Percentiles rank a stretch among this genome's conserved stretches.
Evolutionary conservation across 1,140 invertebrate genomes (phyloP).

Genomic region (Pogonognathellus flavescens): DNA sequence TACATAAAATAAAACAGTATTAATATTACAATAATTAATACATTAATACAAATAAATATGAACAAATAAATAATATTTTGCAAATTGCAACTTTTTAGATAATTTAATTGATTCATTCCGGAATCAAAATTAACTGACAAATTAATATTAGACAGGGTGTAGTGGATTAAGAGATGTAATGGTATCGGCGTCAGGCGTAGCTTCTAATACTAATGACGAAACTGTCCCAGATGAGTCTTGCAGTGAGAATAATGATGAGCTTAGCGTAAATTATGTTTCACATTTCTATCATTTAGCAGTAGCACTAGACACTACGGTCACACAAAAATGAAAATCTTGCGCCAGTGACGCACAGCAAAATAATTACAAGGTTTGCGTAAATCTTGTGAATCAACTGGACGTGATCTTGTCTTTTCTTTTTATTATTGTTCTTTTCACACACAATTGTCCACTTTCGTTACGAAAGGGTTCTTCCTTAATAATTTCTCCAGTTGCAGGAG

Average conservation of each 20-base stretch:
- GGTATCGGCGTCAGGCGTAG: background rate
- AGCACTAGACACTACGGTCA: background rate
- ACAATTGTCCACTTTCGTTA: constrained; percentile 20
- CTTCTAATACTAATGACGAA: no score
- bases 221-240: background rate
- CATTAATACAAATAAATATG: background rate
- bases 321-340: background rate
- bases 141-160: no score
- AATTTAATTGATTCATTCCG: background rate
- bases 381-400: background rate
- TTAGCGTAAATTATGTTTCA: background rate
- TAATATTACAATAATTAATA: background rate
- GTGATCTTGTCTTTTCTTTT: constrained; percentile 29
- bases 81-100: background rate
- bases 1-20: background rate
- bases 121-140: no score
- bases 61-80: background rate
- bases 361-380: background rate
- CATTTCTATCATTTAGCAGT: background rate
- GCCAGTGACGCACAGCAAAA: background rate
- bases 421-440: constrained; percentile 21
- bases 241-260: background rate
- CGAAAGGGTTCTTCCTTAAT: constrained; percentile 32
- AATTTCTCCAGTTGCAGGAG: constrained; percentile 9
- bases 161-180: background rate